Evolutionary conservation across 2,888 invertebrate genomes (phyloP), one percentile per base, ranked within the genome.

Genomic region (Dryadula phaetusa): DNA sequence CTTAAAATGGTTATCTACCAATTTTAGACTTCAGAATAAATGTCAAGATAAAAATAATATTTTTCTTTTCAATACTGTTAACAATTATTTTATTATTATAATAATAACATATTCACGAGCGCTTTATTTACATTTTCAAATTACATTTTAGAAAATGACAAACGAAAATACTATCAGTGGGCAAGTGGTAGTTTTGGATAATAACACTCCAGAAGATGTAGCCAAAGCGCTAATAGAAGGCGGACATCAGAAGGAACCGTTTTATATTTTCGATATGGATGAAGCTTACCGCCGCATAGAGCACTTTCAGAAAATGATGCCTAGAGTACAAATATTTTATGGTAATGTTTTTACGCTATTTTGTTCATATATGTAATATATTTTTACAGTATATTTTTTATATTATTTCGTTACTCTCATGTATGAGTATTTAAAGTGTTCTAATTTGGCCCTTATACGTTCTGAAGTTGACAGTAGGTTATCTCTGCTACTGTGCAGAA

Each of bases 301-400:
- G 40, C 72, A 80, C 56, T 81, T 80, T 60, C 78, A 65, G 37
- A 64, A 76, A 7, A 72, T 76, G 66, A 79, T 81, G 80, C 82
- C 82, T 3, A 76, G 82, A 53, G 71, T 80, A 4, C 66, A 78
- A 65, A 79, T 83, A 69, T 83, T 81, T 75, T 83, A 82, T 66
- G 83, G 84, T 83, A 73, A 60, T 75, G 25, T 22, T 49, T 66
- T 52, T 62, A 12, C 10, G 12, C 16, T 7, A 28, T 60, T 25
- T 12, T 44, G 18, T 60, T 25, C 2, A 0, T 40, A 25, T 25
- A 49, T 28, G 8, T 8, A 10, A 49, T 16, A n/a, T n/a, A n/a
- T 28, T 28, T 8, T 49, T 28, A 28, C n/a, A 4, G 8, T 8
- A 49, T 6, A 14, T n/a, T 14, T 22, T 4, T 14, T 22, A 46